Conservation (phyloP, 2,797 vertebrate species). For the Chiroxiphia lanceolata region DNA sequence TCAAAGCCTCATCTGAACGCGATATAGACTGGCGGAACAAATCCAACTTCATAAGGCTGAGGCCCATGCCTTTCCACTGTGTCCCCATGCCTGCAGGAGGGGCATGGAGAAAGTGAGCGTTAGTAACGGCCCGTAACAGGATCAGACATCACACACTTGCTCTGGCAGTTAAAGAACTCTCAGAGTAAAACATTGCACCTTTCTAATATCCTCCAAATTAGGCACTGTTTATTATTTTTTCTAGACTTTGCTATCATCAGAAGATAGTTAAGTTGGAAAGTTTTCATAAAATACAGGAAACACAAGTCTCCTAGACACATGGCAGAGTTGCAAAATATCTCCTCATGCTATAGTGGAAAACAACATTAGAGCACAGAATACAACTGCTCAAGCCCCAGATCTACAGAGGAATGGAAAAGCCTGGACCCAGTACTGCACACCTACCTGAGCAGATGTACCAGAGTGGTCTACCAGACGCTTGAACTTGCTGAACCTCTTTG, state of each 20-base stretch:
- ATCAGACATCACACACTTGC: background rate
- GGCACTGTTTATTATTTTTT: background rate
- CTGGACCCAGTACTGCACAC: background rate
- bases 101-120: background rate
- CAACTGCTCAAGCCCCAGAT: background rate
- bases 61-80: conserved; percentile 94
- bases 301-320: background rate
- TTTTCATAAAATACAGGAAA: background rate
- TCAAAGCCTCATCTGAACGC: conserved; percentile 85
- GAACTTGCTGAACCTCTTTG: conserved; percentile 81
- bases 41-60: conserved; percentile 88
- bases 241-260: background rate
- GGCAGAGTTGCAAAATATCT: background rate
- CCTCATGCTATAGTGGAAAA: background rate
- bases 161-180: background rate
- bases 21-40: conserved; percentile 87
- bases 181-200: background rate
- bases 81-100: conserved; percentile 89
- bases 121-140: background rate
- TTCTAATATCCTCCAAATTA: background rate
- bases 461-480: conserved; percentile 78
- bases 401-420: background rate
- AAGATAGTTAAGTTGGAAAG: background rate
- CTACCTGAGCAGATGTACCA: conserved; percentile 98
- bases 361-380: background rate